phyloP scores from a whole-genome alignment of 1,140 invertebrate genomes.

The Drosophila navojoa region DNA sequence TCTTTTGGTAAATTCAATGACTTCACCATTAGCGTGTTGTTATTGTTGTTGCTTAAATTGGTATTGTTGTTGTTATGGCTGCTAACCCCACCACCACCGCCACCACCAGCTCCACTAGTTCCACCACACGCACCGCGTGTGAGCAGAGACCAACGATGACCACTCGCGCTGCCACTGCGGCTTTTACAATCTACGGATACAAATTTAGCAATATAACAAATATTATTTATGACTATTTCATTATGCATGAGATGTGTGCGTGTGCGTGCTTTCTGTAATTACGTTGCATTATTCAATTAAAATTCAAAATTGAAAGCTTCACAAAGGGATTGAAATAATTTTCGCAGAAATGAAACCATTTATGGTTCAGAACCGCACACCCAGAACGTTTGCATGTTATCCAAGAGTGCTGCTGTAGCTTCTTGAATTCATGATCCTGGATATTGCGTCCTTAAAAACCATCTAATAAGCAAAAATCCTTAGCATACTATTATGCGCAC shows the following conservation, averaged over 20 bases:
- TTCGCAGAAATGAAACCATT: neutral
- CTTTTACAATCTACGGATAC: conserved; percentile 66
- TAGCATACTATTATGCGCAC: conserved; percentile 35
- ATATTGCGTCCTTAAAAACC: too few species aligned
- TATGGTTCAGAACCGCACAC: neutral
- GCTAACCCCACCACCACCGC: neutral
- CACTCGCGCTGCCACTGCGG: conserved; percentile 72
- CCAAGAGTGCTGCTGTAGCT: neutral
- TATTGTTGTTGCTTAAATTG: conserved; percentile 69
- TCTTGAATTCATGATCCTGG: too few species aligned
- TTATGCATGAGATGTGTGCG: conserved; percentile 1
- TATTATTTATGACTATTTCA: conserved; percentile 30
- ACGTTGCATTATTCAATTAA: conserved; percentile 38
- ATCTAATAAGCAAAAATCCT: conserved; percentile 18
- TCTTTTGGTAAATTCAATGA: conserved; percentile 84
- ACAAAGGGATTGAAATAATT: conserved; percentile 57
- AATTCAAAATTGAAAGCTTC: conserved; percentile 51
- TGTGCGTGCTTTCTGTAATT: conserved; percentile 14
- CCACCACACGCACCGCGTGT: conserved; percentile 46
- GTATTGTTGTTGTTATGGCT: conserved; percentile 67
- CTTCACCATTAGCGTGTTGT: conserved; percentile 77
- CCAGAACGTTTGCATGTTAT: neutral
- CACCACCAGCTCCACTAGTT: neutral
- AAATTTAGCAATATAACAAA: conserved; percentile 20
- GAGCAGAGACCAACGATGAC: conserved; percentile 76